These are phyloP conservation scores for Spea multiplicata DNA, from an alignment of 2,113 vertebrate genomes.

Conservation along the genomic window DNA sequence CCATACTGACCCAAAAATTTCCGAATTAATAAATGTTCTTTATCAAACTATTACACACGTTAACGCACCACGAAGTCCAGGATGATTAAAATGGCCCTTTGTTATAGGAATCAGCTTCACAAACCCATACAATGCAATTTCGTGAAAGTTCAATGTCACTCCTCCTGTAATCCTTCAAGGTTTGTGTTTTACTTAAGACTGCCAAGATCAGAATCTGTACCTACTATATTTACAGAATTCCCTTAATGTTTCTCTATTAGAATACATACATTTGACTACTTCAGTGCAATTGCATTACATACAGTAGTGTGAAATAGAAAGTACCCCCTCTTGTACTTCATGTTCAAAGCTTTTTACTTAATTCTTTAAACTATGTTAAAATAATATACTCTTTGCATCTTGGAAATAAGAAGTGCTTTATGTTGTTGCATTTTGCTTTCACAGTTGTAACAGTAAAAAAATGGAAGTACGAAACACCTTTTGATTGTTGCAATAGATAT, in stretches of 20 bases:
- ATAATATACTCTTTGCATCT: no score
- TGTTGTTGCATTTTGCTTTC: no score
- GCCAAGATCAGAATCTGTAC: constrained; percentile 52
- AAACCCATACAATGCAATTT: constrained; percentile 63
- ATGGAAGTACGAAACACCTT: no score
- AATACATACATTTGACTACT: background rate
- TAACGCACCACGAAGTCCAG: constrained; percentile 63
- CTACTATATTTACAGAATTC: background rate
- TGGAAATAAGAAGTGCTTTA: no score
- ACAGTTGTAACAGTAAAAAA: no score
- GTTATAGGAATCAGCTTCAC: constrained; percentile 57
- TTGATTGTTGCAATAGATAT: no score
- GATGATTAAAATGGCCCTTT: constrained; percentile 74
- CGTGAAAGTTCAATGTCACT: constrained; percentile 63
- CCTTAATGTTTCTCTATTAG: background rate
- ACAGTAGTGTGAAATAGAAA: no score
- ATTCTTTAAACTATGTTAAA: no score
- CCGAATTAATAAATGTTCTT: constrained; percentile 71
- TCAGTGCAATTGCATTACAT: no score
- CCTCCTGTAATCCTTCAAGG: constrained; percentile 56
- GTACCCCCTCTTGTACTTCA: no score
- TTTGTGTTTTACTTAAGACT: constrained; percentile 44
- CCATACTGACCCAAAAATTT: constrained; percentile 62
- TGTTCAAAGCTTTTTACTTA: no score
- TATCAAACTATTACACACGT: constrained; percentile 72